Evolutionary conservation across 2,113 vertebrate species (phyloP).

Genomic region (Zapornia atra): DNA sequence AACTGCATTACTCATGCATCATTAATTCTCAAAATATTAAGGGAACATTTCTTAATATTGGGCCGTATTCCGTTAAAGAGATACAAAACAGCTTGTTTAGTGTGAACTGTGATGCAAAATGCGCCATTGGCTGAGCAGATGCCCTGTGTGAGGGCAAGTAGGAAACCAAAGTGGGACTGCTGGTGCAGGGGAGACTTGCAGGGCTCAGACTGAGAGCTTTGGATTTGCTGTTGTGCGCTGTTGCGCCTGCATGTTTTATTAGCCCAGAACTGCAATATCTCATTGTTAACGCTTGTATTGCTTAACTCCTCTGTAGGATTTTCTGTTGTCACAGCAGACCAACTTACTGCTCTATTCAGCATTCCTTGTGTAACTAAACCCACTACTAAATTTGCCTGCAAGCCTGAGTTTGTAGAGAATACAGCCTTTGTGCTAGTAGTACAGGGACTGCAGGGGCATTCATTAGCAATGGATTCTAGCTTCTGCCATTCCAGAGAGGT

Average conservation of each 20-base stretch:
- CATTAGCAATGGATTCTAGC: not conserved
- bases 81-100: not conserved
- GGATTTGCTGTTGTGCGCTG: not conserved
- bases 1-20: constrained; percentile 47
- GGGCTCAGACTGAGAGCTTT: not conserved
- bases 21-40: constrained; percentile 42
- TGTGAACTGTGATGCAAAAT: not conserved
- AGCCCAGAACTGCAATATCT: not conserved
- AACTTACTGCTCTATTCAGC: not conserved
- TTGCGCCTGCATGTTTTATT: not conserved
- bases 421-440: not conserved
- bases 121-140: not conserved
- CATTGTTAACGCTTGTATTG: not conserved
- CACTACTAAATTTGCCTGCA: not conserved
- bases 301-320: not conserved
- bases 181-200: not conserved
- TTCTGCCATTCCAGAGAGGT: not conserved
- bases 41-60: constrained; percentile 32
- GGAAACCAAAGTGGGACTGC: not conserved
- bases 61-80: not conserved
- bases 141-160: not conserved
- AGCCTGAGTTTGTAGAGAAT: not conserved
- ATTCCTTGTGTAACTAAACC: not conserved
- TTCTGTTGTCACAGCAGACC: not conserved
- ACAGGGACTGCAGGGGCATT: not conserved